Evolutionary conservation across 2,888 invertebrate genomes (phyloP).

Genomic region (Axea sp.): DNA sequence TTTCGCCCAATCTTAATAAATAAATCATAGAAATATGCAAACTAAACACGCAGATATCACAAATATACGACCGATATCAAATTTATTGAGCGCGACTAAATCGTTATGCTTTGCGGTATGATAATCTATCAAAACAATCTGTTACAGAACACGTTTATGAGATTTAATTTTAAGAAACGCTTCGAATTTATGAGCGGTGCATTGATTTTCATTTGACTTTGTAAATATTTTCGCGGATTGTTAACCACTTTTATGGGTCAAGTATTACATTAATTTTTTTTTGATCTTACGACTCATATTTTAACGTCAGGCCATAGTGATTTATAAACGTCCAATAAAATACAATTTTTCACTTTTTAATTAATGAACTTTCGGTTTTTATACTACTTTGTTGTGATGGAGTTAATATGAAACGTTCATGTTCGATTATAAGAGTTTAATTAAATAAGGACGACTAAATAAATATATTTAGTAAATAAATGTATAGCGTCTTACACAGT

Average conservation of each 20-base stretch:
- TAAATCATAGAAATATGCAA: slow-evolving; percentile 17
- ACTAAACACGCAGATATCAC: background rate
- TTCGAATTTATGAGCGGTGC: background rate
- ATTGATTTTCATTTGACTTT: slow-evolving; percentile 10
- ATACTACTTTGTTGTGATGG: no score
- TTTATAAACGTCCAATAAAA: background rate
- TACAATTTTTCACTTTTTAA: background rate
- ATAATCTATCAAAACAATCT: slow-evolving; percentile 27
- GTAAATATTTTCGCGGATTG: slow-evolving; percentile 13
- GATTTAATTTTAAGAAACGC: background rate
- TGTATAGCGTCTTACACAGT: no score
- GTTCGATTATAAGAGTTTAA: no score
- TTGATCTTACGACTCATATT: background rate
- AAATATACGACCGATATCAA: slow-evolving; percentile 14
- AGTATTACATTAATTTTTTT: background rate
- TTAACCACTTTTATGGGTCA: slow-evolving; percentile 1
- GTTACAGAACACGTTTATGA: slow-evolving; percentile 19
- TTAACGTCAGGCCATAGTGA: background rate
- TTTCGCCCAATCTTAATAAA: slow-evolving; percentile 29
- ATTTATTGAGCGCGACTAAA: slow-evolving; percentile 4
- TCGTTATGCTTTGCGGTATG: slow-evolving; percentile 10
- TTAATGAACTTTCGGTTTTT: background rate
- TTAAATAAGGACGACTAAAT: no score
- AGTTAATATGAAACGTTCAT: no score
- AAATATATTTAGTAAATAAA: no score